Evolutionary conservation across 2,113 vertebrate genomes (phyloP).

Genomic region (Dasyurus viverrinus): DNA sequence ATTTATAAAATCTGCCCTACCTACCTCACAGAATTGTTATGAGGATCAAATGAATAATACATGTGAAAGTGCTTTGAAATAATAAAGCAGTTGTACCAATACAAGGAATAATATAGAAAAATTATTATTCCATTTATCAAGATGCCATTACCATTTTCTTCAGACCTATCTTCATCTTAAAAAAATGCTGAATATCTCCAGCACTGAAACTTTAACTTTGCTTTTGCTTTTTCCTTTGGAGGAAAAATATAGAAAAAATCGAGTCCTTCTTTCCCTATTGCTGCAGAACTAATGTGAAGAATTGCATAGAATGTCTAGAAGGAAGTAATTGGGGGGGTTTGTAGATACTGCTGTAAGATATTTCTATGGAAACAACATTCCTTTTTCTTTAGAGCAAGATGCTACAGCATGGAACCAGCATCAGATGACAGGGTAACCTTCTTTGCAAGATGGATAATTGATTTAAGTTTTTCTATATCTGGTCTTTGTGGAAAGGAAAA

Average conservation of each 20-base stretch:
- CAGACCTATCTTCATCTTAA: constrained; percentile 41
- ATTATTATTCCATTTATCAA: background rate
- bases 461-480: constrained; percentile 68
- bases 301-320: constrained; percentile 24
- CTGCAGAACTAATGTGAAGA: constrained; percentile 49
- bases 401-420: constrained; percentile 47
- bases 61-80: background rate
- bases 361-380: constrained; percentile 73
- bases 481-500: background rate
- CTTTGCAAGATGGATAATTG: constrained; percentile 64
- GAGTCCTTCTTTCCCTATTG: background rate
- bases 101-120: background rate
- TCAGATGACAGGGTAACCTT: constrained; percentile 74
- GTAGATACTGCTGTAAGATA: constrained; percentile 56
- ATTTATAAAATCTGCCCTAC: background rate
- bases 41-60: background rate
- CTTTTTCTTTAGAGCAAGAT: constrained; percentile 48
- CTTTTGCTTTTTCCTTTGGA: constrained; percentile 50
- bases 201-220: constrained; percentile 53
- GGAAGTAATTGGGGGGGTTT: constrained; percentile 51
- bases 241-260: constrained; percentile 41
- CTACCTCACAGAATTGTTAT: background rate
- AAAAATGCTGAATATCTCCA: background rate
- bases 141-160: constrained; percentile 6
- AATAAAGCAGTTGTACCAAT: rapidly evolving